Base-by-base conservation (phyloP, 2,888 invertebrate genomes). In the Parnassius apollo region DNA sequence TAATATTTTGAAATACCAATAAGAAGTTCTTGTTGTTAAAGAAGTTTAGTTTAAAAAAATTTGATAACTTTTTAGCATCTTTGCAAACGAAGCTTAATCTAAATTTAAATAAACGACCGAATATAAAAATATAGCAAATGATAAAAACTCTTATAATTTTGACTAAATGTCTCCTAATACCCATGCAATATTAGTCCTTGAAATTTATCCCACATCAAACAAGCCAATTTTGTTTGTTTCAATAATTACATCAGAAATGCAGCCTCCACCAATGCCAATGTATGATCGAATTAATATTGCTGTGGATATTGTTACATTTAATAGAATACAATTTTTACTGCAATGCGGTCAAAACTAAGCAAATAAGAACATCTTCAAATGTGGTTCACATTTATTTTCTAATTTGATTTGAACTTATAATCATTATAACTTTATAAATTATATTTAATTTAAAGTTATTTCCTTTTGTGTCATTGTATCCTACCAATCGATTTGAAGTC, bases 111-210 rank as follows among this genome's bases (percentile, higher is more conserved):
- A 35, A 35, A 35, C 35, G 35, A 35, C 35, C 35, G 35, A 35
- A 7, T 35, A 7, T 35, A 7, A 35, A 35, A 7, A 35, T 35
- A 35, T 4, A 35, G 7, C 35, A 50, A 48, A 35, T 35, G 7
- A 48, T 49, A 55, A 59, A 60, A 64, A 44, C 64, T 53, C 64
- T 54, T 62, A 63, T 64, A 68, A 68, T 66, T 64, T 61, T 56
- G 67, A 66, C 66, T 62, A 61, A 57, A 65, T 50, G 25, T 55
- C 57, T 60, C 65, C 63, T 65, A 70, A 83, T 87, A 87, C 84
- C 89, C 90, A 90, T 91, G 91, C 91, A 90, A 91, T 88, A 90
- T 89, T 88, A 88, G 83, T 87, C 77, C 74, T 80, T 72, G 75
- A 75, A 78, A 78, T 81, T 35, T 82, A 74, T 78, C 78, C 71